Conservation (phyloP, 1,140 invertebrate genomes). For the Rhagoletis zephyria region DNA sequence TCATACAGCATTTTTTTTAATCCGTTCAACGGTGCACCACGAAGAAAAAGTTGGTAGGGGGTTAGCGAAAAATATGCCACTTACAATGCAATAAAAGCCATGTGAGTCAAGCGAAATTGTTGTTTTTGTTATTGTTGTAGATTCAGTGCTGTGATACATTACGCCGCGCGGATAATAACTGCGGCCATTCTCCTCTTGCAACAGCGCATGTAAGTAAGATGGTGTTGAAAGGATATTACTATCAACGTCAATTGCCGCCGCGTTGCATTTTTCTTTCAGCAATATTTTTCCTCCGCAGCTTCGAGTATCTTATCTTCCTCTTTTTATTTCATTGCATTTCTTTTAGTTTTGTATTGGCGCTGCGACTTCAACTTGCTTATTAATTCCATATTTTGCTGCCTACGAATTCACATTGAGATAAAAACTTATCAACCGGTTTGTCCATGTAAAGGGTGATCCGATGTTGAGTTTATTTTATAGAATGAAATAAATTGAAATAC, state of each 20-base stretch:
- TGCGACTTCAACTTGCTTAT: not conserved
- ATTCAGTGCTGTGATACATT: constrained; percentile 14
- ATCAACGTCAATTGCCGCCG: not conserved
- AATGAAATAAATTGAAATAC: no score
- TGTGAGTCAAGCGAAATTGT: not conserved
- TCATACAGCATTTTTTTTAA: constrained; percentile 20
- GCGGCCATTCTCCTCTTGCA: not conserved
- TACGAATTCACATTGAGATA: not conserved
- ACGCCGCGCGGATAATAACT: not conserved
- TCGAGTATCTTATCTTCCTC: not conserved
- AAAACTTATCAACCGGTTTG: no score
- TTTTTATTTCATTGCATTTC: not conserved
- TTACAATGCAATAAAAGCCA: not conserved
- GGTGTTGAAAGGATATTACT: constrained; percentile 48
- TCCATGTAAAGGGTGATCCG: no score
- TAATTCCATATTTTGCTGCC: not conserved
- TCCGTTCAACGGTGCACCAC: constrained; percentile 9
- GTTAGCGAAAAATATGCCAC: not conserved
- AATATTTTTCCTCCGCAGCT: not conserved
- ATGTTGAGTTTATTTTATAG: no score
- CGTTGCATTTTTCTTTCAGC: not conserved
- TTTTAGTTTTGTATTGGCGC: not conserved
- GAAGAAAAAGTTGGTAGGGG: not conserved
- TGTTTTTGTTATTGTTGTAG: not conserved
- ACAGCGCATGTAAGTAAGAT: not conserved